These are phyloP conservation scores for Drosophila serrata DNA, from an alignment of 1,140 invertebrate genomes.

Conservation along the genomic window DNA sequence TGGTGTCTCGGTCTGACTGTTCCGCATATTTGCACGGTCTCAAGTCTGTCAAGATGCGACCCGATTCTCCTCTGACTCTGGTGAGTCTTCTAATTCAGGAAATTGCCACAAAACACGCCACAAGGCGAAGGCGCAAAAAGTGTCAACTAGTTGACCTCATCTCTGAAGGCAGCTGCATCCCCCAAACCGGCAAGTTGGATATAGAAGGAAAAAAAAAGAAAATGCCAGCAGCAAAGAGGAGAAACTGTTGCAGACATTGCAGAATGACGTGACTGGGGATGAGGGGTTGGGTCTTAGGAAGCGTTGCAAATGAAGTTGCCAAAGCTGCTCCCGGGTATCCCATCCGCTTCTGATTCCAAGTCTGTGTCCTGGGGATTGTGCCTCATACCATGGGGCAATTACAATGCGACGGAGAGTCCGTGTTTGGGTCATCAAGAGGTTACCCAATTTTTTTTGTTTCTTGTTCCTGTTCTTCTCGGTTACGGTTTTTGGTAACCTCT, in stretches of 20 bases:
- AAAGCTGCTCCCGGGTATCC: constrained; percentile 61
- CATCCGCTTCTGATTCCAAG: constrained; percentile 35
- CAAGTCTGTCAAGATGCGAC: constrained; percentile 38
- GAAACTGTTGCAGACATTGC: constrained; percentile 54
- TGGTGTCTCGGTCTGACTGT: constrained; percentile 36
- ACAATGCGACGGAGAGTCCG: constrained; percentile 45
- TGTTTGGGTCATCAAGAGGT: constrained; percentile 37
- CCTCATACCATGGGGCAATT: constrained; percentile 64
- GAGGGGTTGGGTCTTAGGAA: constrained; percentile 17
- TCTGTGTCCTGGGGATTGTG: constrained; percentile 44
- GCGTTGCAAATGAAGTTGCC: constrained; percentile 77
- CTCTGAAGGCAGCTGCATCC: constrained; percentile 60
- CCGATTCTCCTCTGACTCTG: constrained; percentile 21
- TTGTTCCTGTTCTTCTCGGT: constrained; percentile 30
- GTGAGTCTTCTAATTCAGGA: constrained; percentile 61
- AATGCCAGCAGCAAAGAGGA: constrained; percentile 13
- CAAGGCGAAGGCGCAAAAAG: constrained; percentile 58
- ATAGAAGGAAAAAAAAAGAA: constrained; percentile 4
- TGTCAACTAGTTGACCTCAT: constrained; percentile 79
- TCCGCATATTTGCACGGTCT: constrained; percentile 62
- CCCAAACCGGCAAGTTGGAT: constrained; percentile 30
- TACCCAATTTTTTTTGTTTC: constrained; percentile 15
- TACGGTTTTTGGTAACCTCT: constrained; percentile 34
- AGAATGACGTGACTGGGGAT: constrained; percentile 49
- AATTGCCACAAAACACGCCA: constrained; percentile 64